Conservation (phyloP, 2,113 vertebrate species). For the Chloroceryle aenea region DNA sequence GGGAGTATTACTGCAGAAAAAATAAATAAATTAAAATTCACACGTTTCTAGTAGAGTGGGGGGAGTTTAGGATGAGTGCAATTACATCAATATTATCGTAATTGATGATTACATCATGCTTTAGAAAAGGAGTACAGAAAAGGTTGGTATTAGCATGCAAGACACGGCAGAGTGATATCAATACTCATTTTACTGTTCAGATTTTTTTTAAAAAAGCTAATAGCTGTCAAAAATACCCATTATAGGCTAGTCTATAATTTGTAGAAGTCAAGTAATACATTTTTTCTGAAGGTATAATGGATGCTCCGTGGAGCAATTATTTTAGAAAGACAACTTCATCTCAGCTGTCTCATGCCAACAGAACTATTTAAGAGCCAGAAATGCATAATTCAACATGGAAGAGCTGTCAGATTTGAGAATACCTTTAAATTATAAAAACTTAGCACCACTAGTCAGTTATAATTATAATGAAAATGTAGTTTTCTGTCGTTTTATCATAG, state of each 20-base stretch:
- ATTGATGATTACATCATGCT: conserved; percentile 80
- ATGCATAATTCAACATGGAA: conserved; percentile 86
- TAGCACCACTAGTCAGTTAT: conserved; percentile 81
- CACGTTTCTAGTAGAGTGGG: not conserved
- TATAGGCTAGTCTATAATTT: conserved; percentile 88
- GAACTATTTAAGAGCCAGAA: conserved; percentile 86
- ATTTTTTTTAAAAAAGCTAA: conserved; percentile 78
- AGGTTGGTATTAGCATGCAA: conserved; percentile 81
- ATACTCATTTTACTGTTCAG: conserved; percentile 83
- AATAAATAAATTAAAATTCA: conserved; percentile 21
- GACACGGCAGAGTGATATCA: conserved; percentile 80
- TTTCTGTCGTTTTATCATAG: conserved; percentile 83
- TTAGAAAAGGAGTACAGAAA: conserved; percentile 66
- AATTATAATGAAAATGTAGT: conserved; percentile 85
- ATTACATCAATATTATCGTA: conserved; percentile 76
- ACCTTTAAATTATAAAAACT: conserved; percentile 89
- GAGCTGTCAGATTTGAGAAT: conserved; percentile 85
- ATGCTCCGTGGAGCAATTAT: conserved; percentile 88
- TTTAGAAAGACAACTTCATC: conserved; percentile 89
- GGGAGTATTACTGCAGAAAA: not conserved
- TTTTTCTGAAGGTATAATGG: conserved; percentile 88
- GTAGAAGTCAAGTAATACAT: conserved; percentile 88
- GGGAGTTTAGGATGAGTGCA: conserved; percentile 55
- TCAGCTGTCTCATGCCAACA: conserved; percentile 84
- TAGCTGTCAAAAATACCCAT: conserved; percentile 88